Evolutionary conservation across 2,888 invertebrate genomes (phyloP).

Genomic region (Bimastos eiseni): DNA sequence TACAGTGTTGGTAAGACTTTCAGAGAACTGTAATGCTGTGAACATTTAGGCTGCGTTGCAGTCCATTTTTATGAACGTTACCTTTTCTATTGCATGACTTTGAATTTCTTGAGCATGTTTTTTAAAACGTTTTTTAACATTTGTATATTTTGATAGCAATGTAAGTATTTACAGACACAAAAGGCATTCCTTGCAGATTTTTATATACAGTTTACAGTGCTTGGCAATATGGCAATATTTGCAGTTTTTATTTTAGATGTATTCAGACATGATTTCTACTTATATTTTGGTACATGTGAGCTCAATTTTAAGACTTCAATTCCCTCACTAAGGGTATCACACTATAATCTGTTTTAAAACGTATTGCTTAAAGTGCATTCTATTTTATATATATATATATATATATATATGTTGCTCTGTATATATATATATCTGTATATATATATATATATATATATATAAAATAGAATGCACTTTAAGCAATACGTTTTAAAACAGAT

Average conservation of each 20-base stretch:
- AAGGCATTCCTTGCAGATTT: background rate
- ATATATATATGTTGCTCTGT: no score
- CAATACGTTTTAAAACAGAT: background rate
- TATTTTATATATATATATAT: no score
- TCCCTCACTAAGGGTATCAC: background rate
- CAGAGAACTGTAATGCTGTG: background rate
- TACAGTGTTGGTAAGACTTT: background rate
- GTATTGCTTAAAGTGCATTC: background rate
- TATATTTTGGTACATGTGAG: background rate
- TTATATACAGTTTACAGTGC: conserved; percentile 13
- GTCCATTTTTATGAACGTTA: background rate
- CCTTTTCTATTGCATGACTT: background rate
- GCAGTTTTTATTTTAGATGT: background rate
- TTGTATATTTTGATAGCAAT: background rate
- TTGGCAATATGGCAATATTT: no score
- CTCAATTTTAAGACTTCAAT: background rate
- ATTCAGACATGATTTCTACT: background rate
- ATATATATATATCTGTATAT: no score
- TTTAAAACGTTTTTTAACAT: background rate
- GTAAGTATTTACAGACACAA: background rate
- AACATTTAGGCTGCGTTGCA: background rate
- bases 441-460: no score
- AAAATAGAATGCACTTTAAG: background rate
- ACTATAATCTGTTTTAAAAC: background rate
- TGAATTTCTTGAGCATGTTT: background rate